Evolutionary conservation across 2,888 invertebrate genomes (phyloP).

Genomic region (Oscheius sp.): DNA sequence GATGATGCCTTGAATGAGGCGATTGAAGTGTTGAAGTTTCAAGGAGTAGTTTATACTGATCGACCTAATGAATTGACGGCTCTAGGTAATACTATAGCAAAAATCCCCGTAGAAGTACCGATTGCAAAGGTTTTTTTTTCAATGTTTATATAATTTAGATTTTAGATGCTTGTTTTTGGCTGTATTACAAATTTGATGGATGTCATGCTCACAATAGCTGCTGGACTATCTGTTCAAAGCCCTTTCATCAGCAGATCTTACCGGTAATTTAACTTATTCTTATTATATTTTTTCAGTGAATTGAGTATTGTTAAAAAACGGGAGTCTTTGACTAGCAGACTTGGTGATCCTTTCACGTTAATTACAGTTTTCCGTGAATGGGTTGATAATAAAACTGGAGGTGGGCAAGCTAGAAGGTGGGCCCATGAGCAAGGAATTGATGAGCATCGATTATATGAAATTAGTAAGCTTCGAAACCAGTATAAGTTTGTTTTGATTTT

Average conservation of each 20-base stretch:
- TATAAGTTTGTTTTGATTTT: slow-evolving; percentile 25
- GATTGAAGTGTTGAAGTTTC: slow-evolving; percentile 85
- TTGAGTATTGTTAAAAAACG: slow-evolving; percentile 56
- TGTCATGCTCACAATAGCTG: slow-evolving; percentile 85
- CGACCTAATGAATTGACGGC: slow-evolving; percentile 54
- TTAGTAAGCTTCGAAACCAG: slow-evolving; percentile 89
- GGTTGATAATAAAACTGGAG: slow-evolving; percentile 71
- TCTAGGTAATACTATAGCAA: slow-evolving; percentile 83
- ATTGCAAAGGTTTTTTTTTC: slow-evolving; percentile 85
- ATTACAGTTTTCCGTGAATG: slow-evolving; percentile 76
- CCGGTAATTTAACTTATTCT: slow-evolving; percentile 71
- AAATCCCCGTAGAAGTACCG: slow-evolving; percentile 90
- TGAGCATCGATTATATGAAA: slow-evolving; percentile 95
- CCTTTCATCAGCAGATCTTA: slow-evolving; percentile 90
- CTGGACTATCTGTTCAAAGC: slow-evolving; percentile 89
- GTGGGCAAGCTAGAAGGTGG: slow-evolving; percentile 78
- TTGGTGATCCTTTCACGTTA: slow-evolving; percentile 92
- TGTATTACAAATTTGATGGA: slow-evolving; percentile 59
- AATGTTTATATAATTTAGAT: not conserved
- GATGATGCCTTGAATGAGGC: slow-evolving; percentile 86
- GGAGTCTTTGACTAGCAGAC: slow-evolving; percentile 83
- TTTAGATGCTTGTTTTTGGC: slow-evolving; percentile 64
- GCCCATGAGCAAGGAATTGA: slow-evolving; percentile 88
- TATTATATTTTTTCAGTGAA: slow-evolving; percentile 30
- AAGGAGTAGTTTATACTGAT: slow-evolving; percentile 46